phyloP scores from a whole-genome alignment of 2,797 vertebrate species.

The Pelobates cultripes region DNA sequence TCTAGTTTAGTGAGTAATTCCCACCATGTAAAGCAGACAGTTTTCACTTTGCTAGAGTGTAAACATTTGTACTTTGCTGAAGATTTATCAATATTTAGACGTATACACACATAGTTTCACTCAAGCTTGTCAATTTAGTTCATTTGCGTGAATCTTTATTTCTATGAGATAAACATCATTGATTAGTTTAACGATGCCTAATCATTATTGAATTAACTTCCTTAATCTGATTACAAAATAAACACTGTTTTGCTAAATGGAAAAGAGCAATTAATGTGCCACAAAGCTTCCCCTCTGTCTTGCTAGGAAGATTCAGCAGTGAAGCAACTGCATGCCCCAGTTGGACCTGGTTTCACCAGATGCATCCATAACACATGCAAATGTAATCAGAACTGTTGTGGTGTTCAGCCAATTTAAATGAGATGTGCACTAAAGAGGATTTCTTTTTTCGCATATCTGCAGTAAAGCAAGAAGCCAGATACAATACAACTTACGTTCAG shows the following conservation, averaged over 20 bases:
- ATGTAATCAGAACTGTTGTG: conserved; percentile 52
- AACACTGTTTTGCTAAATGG: conserved; percentile 9
- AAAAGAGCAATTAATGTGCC: not conserved
- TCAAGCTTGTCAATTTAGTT: not conserved
- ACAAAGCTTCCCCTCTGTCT: conserved; percentile 30
- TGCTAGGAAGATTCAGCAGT: conserved; percentile 21
- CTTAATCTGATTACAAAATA: conserved; percentile 32
- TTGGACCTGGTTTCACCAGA: conserved; percentile 41
- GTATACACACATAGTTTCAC: not conserved
- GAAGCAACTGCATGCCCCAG: conserved; percentile 24
- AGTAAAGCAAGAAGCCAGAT: conserved; percentile 11
- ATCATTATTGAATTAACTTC: conserved; percentile 41
- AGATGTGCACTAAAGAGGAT: conserved; percentile 35
- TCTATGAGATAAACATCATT: conserved; percentile 34
- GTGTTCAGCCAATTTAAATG: conserved; percentile 37
- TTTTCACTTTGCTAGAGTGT: not conserved
- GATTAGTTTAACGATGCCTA: conserved; percentile 9
- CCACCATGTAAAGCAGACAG: not conserved
- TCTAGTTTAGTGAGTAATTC: no score
- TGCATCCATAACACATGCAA: conserved; percentile 53
- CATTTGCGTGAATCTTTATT: conserved; percentile 6
- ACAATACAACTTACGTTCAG: conserved; percentile 11
- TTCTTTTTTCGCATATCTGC: conserved; percentile 36
- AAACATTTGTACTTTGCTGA: not conserved
- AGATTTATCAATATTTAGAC: not conserved